phyloP scores from a whole-genome alignment of 2,888 invertebrate species.

The Eretmocerus hayati region DNA sequence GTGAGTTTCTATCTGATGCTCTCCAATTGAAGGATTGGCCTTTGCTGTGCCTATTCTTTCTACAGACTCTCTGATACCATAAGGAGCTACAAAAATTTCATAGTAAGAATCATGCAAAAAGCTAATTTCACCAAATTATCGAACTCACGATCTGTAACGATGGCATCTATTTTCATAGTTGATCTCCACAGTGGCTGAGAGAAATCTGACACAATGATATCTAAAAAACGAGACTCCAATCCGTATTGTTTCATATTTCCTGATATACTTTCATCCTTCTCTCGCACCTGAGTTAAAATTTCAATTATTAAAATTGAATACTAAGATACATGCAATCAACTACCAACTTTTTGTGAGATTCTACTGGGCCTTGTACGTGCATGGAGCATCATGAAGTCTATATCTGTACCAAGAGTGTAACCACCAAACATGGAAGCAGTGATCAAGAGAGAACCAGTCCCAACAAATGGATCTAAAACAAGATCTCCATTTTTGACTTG shows the following conservation, averaged over 20 bases:
- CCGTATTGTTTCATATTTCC: slow-evolving; percentile 88
- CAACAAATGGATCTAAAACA: slow-evolving; percentile 93
- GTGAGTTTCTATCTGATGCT: slow-evolving; percentile 62
- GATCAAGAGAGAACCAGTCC: slow-evolving; percentile 75
- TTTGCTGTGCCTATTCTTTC: slow-evolving; percentile 67
- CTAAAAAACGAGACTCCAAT: slow-evolving; percentile 67
- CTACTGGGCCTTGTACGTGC: slow-evolving; percentile 75
- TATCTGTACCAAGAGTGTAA: slow-evolving; percentile 83
- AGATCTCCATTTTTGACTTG: slow-evolving; percentile 64
- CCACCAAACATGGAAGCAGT: slow-evolving; percentile 85
- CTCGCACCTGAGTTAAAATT: slow-evolving; percentile 51
- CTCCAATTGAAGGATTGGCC: slow-evolving; percentile 57
- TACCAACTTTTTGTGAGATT: slow-evolving; percentile 63
- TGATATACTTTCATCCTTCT: slow-evolving; percentile 78
- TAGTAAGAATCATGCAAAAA: background rate
- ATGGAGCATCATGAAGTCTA: slow-evolving; percentile 91
- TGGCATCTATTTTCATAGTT: slow-evolving; percentile 72
- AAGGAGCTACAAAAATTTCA: slow-evolving; percentile 69
- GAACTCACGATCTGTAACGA: slow-evolving; percentile 88
- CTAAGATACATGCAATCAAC: background rate
- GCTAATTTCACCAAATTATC: too few species aligned
- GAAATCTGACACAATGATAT: slow-evolving; percentile 88
- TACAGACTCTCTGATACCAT: slow-evolving; percentile 92
- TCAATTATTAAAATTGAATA: background rate
- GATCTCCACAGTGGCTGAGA: slow-evolving; percentile 73